phyloP scores from a whole-genome alignment of 23 tunicate species.

The Oikopleura vanhoeffeni region DNA sequence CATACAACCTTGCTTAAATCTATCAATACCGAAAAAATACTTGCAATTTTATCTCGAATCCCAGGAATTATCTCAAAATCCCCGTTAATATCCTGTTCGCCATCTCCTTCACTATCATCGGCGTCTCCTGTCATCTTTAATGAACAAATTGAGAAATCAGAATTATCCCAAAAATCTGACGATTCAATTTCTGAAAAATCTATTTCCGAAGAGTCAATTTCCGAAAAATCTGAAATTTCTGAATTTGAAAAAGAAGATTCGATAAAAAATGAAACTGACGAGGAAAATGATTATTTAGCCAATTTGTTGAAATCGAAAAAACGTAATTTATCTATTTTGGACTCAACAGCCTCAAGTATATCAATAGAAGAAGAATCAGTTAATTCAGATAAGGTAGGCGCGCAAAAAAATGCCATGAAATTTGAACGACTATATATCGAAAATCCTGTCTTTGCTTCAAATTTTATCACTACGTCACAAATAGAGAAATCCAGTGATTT shows the following conservation, averaged over 20 bases:
- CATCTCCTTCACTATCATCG: neutral
- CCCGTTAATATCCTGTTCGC: too few species aligned
- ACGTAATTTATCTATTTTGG: neutral
- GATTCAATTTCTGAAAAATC: neutral
- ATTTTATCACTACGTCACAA: too few species aligned
- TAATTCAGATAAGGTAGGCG: neutral
- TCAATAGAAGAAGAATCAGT: neutral
- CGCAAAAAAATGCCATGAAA: too few species aligned
- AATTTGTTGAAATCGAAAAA: neutral
- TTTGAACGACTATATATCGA: too few species aligned
- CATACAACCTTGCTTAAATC: neutral
- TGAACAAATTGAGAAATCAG: neutral
- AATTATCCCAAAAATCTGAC: neutral
- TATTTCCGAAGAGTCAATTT: neutral
- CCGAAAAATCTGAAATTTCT: neutral
- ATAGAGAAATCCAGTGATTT: too few species aligned
- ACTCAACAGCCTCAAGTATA: neutral
- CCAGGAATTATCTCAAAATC: neutral
- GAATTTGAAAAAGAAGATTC: neutral
- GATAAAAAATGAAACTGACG: neutral
- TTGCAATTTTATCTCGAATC: neutral
- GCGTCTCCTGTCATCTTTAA: neutral
- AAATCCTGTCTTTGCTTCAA: too few species aligned
- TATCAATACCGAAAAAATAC: neutral
- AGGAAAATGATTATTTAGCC: neutral